Conservation (phyloP, 37 sponge, comb jelly and placozoan genomes). For the Chondrilla cf. caribensis region DNA sequence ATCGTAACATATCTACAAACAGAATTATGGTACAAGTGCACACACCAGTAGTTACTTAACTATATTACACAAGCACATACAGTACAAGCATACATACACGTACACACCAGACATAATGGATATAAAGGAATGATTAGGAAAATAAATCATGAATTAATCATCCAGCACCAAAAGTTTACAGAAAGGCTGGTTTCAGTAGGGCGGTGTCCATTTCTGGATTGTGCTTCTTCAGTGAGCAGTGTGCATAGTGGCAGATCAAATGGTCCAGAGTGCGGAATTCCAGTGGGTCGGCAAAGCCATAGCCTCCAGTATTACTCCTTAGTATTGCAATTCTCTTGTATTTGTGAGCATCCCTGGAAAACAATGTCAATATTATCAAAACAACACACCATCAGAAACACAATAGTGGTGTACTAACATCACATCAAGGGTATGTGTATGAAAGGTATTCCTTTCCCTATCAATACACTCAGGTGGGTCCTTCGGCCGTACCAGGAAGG, state of each 20-base stretch:
- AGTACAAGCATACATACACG: too few species aligned
- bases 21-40: too few species aligned
- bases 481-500: conserved; percentile 75
- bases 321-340: conserved; percentile 60
- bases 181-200: neutral
- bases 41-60: too few species aligned
- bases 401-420: conserved; percentile 43
- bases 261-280: conserved; percentile 68
- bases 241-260: conserved; percentile 69
- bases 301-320: conserved; percentile 60
- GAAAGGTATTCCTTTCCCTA: conserved; percentile 21
- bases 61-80: too few species aligned
- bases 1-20: too few species aligned
- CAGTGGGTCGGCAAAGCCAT: conserved; percentile 82
- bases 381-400: neutral
- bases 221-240: conserved; percentile 77
- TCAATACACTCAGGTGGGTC: conserved; percentile 19
- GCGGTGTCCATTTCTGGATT: conserved; percentile 53
- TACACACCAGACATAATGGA: too few species aligned
- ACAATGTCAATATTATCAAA: neutral
- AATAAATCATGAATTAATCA: too few species aligned
- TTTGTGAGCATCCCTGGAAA: conserved; percentile 24
- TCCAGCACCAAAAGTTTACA: neutral
- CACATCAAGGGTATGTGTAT: conserved; percentile 76
- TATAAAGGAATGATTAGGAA: too few species aligned